phyloP scores from a whole-genome alignment of 2,888 invertebrate species.

The Lomographa bimaculata region DNA sequence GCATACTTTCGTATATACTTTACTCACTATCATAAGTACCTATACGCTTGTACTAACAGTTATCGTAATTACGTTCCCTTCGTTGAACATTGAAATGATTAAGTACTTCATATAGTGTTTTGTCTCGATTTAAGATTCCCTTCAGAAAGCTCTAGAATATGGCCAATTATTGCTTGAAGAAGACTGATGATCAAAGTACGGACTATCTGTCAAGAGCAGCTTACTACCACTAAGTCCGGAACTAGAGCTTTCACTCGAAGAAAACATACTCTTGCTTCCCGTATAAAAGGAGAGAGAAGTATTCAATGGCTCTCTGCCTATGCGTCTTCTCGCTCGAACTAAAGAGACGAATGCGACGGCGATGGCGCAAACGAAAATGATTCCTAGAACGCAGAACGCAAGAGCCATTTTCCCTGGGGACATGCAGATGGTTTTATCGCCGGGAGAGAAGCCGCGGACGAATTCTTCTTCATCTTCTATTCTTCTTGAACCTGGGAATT shows the following conservation, averaged over 20 bases:
- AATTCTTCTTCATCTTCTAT: conserved; percentile 70
- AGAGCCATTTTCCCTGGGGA: conserved; percentile 91
- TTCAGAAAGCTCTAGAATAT: conserved; percentile 69
- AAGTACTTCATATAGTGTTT: no score
- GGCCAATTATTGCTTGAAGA: conserved; percentile 81
- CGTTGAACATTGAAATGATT: no score
- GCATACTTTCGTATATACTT: no score
- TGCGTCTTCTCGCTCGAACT: conserved; percentile 83
- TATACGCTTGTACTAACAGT: no score
- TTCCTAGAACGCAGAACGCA: conserved; percentile 88
- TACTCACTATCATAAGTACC: no score
- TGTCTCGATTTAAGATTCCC: conserved; percentile 1
- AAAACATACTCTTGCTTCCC: conserved; percentile 84
- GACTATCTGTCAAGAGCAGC: conserved; percentile 84
- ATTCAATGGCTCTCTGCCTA: conserved; percentile 72
- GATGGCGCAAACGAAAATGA: conserved; percentile 88
- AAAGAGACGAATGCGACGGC: conserved; percentile 87
- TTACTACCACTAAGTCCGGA: conserved; percentile 85
- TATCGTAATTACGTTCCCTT: no score
- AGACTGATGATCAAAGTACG: conserved; percentile 83
- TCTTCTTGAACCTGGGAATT: conserved; percentile 66
- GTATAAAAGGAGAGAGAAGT: conserved; percentile 84
- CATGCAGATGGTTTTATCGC: conserved; percentile 87
- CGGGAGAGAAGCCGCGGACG: conserved; percentile 75
- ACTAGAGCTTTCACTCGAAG: conserved; percentile 83